phyloP scores from a whole-genome alignment of 2,113 vertebrate genomes.

The Myxocyprinus asiaticus region DNA sequence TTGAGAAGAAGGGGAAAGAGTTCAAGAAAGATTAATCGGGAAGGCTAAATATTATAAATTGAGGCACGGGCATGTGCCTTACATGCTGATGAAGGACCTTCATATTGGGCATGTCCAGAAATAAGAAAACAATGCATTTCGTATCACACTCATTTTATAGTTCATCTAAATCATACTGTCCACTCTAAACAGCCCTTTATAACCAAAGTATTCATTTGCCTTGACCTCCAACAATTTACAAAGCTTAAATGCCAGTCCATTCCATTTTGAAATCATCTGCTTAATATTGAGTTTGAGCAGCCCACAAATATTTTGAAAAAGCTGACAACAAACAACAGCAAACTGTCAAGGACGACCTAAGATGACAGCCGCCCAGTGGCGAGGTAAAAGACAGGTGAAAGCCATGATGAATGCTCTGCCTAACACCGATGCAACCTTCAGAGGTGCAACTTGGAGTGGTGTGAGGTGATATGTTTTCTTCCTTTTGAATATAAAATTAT shows the following conservation, averaged over 20 bases:
- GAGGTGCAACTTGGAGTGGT: neutral
- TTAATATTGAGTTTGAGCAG: neutral
- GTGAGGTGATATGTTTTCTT: no score
- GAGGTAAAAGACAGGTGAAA: neutral
- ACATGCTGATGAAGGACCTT: neutral
- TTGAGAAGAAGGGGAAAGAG: neutral
- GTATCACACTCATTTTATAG: no score
- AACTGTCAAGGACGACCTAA: neutral
- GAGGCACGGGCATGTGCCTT: neutral
- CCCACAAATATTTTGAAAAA: neutral
- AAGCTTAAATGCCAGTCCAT: neutral
- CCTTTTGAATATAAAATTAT: neutral
- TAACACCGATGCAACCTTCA: neutral
- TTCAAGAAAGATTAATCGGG: slow-evolving; percentile 1
- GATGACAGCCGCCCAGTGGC: neutral
- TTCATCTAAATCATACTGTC: no score
- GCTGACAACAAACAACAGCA: neutral
- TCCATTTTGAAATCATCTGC: neutral
- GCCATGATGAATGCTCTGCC: neutral
- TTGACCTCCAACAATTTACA: neutral
- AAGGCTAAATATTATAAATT: neutral
- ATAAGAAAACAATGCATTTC: neutral
- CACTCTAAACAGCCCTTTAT: neutral
- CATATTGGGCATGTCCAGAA: neutral
- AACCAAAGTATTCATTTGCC: neutral